Evolutionary conservation across 1,140 invertebrate genomes (phyloP).

Genomic region (Conus betulinus): DNA sequence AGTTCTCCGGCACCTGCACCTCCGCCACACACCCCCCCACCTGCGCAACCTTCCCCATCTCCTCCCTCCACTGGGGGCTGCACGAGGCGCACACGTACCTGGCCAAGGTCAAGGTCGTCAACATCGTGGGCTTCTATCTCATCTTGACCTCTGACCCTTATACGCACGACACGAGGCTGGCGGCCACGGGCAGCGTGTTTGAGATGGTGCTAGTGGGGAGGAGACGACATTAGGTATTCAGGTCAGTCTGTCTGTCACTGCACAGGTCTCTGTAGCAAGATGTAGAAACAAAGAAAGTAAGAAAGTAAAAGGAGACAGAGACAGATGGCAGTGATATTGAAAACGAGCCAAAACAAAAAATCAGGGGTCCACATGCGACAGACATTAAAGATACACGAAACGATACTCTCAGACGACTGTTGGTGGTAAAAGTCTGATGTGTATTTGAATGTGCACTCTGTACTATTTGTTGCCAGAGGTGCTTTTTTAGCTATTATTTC

Average conservation of each 20-base stretch:
- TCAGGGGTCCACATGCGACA: no score
- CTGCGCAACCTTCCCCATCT: slow-evolving; percentile 40
- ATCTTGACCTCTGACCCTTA: slow-evolving; percentile 36
- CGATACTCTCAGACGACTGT: no score
- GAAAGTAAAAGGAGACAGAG: no score
- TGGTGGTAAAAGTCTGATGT: no score
- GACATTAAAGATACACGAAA: no score
- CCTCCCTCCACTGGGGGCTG: slow-evolving; percentile 36
- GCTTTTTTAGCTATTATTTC: no score
- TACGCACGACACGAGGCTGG: slow-evolving; percentile 40
- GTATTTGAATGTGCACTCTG: no score
- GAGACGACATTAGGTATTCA: background rate
- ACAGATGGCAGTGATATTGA: no score
- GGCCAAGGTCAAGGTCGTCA: slow-evolving; percentile 44
- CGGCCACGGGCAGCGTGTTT: slow-evolving; percentile 43
- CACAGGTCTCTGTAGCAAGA: no score
- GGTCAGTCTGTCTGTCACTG: background rate
- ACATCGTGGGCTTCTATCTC: slow-evolving; percentile 40
- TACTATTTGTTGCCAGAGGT: no score
- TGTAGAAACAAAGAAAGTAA: no score
- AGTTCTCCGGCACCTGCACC: slow-evolving; percentile 35
- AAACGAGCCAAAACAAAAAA: no score
- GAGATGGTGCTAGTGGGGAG: slow-evolving; percentile 33
- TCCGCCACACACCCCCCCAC: slow-evolving; percentile 13
- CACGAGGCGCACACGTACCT: slow-evolving; percentile 46